Evolutionary conservation across 2,888 invertebrate genomes (phyloP).

Genomic region (Rapana venosa): DNA sequence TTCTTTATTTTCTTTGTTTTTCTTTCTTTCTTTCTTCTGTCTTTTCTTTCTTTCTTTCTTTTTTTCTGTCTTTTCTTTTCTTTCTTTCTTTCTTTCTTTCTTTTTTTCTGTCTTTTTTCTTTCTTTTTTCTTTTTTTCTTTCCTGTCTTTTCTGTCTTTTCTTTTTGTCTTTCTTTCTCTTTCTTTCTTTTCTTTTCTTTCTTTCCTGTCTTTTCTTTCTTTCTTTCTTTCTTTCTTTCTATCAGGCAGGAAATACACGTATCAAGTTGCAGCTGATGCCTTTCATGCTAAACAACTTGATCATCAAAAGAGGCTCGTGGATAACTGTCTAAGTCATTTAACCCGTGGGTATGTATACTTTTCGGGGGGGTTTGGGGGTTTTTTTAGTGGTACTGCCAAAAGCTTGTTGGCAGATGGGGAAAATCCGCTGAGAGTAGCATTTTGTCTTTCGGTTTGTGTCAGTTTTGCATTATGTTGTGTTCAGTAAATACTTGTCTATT

Average conservation of each 20-base stretch:
- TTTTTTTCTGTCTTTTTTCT: neutral
- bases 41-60: neutral
- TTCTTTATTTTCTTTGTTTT: neutral
- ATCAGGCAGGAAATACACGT: neutral
- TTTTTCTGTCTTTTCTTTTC: neutral
- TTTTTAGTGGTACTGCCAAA: too few relatives aligned
- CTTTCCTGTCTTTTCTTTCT: neutral
- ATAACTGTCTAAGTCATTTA: neutral
- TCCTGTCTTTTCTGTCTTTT: neutral
- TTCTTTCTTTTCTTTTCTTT: neutral
- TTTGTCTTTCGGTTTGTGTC: too few relatives aligned
- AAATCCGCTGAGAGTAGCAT: too few relatives aligned
- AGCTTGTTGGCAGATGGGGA: too few relatives aligned
- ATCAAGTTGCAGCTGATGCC: constrained; percentile 10
- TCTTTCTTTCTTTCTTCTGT: neutral
- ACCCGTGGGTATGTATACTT: too few relatives aligned
- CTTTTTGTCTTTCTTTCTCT: neutral
- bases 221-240: neutral
- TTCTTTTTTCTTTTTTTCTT: neutral
- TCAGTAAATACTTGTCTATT: too few relatives aligned
- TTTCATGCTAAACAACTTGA: neutral
- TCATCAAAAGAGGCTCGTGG: neutral
- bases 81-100: neutral
- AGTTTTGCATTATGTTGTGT: too few relatives aligned
- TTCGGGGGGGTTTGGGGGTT: too few relatives aligned